Base-by-base conservation (phyloP, 2,888 invertebrate species). In the Yponomeuta sedellus region DNA sequence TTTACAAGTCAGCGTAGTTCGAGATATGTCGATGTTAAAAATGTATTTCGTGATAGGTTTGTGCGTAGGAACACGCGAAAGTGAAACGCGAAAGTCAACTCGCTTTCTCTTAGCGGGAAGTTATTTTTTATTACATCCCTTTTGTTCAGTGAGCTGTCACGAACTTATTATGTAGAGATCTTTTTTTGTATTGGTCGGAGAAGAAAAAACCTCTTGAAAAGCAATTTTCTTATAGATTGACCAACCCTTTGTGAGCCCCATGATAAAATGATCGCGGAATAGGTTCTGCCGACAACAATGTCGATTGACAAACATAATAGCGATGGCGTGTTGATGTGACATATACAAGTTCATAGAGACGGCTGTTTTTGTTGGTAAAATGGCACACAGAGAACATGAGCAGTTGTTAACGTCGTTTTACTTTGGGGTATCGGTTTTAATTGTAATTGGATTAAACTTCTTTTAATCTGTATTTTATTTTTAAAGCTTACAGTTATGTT, bases 211-310 rank as follows among this genome's bases (percentile, higher is more conserved):
- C n/a, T 59, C 39, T 52, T 67, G 61, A 61, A 56, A 58, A 65
- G 66, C 66, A 65, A 75, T 76, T 76, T 75, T 73, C 71, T 68
- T 68, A 68, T 69, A 71, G 67, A 70, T 71, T 73, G 71, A 71
- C 70, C 72, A 73, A 74, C 74, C 73, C 71, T 73, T 72, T 71
- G 73, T 73, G 68, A 69, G 68, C 67, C 68, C 66, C 63, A 63
- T 70, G 67, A 75, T 65, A 73, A 77, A 78, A 77, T 75, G 70
- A 71, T 72, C 67, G 70, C 71, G 74, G 78, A 79, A 82, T 77
- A 75, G 75, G 75, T 78, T 79, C 78, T 81, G 77, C 71, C 71
- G 73, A 72, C 75, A 78, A 80, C 79, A 78, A 82, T 78, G 74
- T 71, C 75, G 75, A 76, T 79, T 78, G 75, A 72, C 71, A 74